Percentiles rank a stretch among this genome's conserved stretches.
phyloP scores from a whole-genome alignment of 2,797 vertebrate species.

The Microctenopoma stevenorrisi region DNA sequence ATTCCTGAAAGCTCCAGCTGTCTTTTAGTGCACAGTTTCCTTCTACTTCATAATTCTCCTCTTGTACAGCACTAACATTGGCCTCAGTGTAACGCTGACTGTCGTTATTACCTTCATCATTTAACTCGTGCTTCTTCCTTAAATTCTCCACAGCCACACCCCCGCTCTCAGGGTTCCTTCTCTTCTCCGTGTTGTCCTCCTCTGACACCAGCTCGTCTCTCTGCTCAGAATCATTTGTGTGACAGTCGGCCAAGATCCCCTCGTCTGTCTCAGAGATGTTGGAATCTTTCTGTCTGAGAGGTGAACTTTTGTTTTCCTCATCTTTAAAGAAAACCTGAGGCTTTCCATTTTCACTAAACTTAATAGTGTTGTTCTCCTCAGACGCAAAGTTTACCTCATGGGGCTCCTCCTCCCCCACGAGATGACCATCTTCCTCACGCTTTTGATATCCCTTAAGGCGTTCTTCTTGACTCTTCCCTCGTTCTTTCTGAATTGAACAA shows the following conservation, averaged over 20 bases:
- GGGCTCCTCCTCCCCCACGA: constrained; percentile 20
- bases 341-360: neutral
- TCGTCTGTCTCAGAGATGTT: constrained; percentile 7
- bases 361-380: constrained; percentile 33
- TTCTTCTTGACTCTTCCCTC: constrained; percentile 11
- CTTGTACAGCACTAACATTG: neutral
- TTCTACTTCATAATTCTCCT: neutral
- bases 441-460: neutral
- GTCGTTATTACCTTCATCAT: neutral
- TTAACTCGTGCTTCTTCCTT: neutral
- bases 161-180: neutral
- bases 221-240: neutral
- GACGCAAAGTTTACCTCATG: neutral
- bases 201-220: constrained; percentile 18
- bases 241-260: neutral
- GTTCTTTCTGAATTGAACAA: neutral
- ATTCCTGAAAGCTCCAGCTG: constrained; percentile 16
- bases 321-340: constrained; percentile 7
- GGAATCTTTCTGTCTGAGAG: neutral
- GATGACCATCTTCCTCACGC: neutral
- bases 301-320: neutral
- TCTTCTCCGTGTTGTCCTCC: neutral
- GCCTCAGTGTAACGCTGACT: neutral
- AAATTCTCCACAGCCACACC: neutral
- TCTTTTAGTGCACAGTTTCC: neutral